A percentile compares a stretch with the other conserved stretches of the same genome.
Evolutionary conservation across 2,797 vertebrate species (phyloP).

Genomic region (Vespertilio murinus): DNA sequence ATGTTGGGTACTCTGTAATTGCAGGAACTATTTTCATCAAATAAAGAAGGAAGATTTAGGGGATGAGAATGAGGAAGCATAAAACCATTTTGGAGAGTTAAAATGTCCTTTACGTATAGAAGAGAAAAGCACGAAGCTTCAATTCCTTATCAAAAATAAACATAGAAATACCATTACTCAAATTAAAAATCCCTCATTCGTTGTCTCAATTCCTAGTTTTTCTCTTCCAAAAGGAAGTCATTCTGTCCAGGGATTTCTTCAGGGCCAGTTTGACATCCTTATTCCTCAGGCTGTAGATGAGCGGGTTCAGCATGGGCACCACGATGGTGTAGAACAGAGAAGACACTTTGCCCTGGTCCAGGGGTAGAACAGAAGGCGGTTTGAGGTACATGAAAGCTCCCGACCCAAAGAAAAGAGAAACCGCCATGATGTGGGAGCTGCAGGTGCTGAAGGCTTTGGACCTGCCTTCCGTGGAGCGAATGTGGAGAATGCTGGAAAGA

Average conservation of each 20-base stretch:
- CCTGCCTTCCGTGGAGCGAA: conserved; percentile 26
- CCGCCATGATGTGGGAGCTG: conserved; percentile 59
- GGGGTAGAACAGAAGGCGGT: conserved; percentile 47
- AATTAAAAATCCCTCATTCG: neutral
- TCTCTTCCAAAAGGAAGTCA: neutral
- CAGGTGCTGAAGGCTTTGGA: conserved; percentile 69
- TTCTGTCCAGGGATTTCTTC: conserved; percentile 51
- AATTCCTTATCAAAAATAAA: neutral
- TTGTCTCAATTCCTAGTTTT: neutral
- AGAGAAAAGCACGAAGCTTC: neutral
- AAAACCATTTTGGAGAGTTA: neutral
- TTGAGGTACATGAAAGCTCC: conserved; percentile 58
- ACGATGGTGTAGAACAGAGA: conserved; percentile 69
- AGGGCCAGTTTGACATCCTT: conserved; percentile 64
- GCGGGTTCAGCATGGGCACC: conserved; percentile 68
- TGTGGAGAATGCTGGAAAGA: conserved; percentile 55
- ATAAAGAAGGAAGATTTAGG: neutral
- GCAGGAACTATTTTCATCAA: neutral
- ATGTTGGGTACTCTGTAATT: neutral
- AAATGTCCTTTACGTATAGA: neutral
- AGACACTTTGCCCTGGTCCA: conserved; percentile 63
- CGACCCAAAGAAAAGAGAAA: conserved; percentile 66
- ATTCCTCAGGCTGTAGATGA: conserved; percentile 72
- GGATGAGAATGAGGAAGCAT: neutral
- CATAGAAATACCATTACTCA: neutral